Conservation (phyloP, 2,888 invertebrate genomes). For the Epirrhoe tristata region DNA sequence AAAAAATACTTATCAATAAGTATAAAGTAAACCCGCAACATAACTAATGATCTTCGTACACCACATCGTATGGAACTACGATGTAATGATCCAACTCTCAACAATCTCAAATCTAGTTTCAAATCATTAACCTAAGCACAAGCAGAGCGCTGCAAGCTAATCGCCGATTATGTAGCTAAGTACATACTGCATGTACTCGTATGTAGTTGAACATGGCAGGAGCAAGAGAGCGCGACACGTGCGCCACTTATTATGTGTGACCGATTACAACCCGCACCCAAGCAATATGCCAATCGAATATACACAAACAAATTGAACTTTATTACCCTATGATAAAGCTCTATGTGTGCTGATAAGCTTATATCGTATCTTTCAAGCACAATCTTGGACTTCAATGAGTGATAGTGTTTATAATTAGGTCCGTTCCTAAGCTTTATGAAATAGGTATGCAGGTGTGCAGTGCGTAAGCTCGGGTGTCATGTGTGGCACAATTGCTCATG, state of each 20-base stretch:
- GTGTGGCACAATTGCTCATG: constrained; percentile 33
- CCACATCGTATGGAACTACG: background rate
- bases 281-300: constrained; percentile 18
- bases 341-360: constrained; percentile 1
- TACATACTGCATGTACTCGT: constrained; percentile 11
- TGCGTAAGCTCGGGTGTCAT: constrained; percentile 25
- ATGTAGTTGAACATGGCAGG: constrained; percentile 38
- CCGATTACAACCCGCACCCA: constrained; percentile 43
- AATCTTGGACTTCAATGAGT: background rate
- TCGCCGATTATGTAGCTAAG: constrained; percentile 26
- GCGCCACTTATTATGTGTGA: constrained; percentile 35
- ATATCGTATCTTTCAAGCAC: background rate
- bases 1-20: no score
- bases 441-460: constrained; percentile 31
- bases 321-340: background rate
- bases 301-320: constrained; percentile 12
- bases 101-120: constrained; percentile 4
- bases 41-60: no score
- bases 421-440: background rate
- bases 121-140: constrained; percentile 2
- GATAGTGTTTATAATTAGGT: background rate
- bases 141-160: constrained; percentile 27
- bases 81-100: background rate
- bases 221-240: constrained; percentile 45
- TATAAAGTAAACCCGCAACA: background rate